Percentiles rank a stretch among this genome's conserved stretches.
Evolutionary conservation across 53 echinoderm and acorn worm genomes (phyloP).

Genomic region (Patiria pectinifera): DNA sequence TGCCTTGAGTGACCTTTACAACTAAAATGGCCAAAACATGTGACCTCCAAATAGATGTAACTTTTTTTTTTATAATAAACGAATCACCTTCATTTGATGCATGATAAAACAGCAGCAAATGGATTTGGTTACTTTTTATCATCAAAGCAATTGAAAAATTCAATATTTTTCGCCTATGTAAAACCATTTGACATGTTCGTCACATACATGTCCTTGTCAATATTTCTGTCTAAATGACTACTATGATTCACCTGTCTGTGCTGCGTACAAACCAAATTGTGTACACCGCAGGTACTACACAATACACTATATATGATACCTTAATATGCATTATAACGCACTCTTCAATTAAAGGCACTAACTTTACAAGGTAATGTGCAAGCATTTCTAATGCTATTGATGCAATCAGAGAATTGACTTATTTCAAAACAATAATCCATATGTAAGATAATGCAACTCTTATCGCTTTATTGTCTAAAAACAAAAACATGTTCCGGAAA

Average conservation of each 20-base stretch:
- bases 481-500: background rate
- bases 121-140: background rate
- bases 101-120: too few relatives aligned
- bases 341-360: conserved; percentile 49
- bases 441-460: background rate
- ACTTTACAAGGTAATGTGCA: conserved; percentile 22
- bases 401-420: background rate
- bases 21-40: too few relatives aligned
- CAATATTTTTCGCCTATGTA: background rate
- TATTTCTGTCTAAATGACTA: background rate
- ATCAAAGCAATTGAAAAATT: background rate
- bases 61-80: too few relatives aligned
- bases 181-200: background rate
- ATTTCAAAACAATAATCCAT: background rate
- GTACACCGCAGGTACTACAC: background rate
- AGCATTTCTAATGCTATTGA: background rate
- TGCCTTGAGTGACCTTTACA: background rate
- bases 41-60: too few relatives aligned
- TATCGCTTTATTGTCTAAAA: background rate
- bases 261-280: background rate
- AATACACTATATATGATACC: background rate
- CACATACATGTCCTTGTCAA: background rate
- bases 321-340: conserved; percentile 33
- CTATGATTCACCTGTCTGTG: background rate
- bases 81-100: too few relatives aligned